phyloP scores from a whole-genome alignment of 2,797 vertebrate genomes.

The Lepus oiostolus region DNA sequence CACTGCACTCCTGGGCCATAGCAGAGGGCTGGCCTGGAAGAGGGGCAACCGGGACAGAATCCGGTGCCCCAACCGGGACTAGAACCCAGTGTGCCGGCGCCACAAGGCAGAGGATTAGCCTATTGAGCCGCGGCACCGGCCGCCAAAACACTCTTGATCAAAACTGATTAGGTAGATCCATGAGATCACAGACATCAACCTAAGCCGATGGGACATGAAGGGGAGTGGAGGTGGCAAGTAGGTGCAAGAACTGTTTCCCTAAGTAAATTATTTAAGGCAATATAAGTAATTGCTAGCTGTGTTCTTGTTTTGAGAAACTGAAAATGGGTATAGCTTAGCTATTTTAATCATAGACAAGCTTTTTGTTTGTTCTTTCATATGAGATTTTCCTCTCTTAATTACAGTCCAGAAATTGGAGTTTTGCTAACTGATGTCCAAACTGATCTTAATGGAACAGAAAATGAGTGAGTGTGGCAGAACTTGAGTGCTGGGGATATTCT shows the following conservation, averaged over 20 bases:
- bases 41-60: too few relatives aligned
- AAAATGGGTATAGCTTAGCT: slow-evolving; percentile 50
- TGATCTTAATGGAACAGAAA: slow-evolving; percentile 65
- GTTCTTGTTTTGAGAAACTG: slow-evolving; percentile 47
- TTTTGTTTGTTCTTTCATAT: slow-evolving; percentile 42
- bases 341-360: slow-evolving; percentile 37
- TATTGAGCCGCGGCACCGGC: too few relatives aligned
- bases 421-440: slow-evolving; percentile 21
- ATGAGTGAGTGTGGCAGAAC: slow-evolving; percentile 30
- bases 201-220: slow-evolving; percentile 2
- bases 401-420: slow-evolving; percentile 42
- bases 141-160: not conserved
- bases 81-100: too few relatives aligned
- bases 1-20: too few relatives aligned
- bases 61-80: too few relatives aligned
- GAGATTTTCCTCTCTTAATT: not conserved
- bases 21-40: too few relatives aligned
- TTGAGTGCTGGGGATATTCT: slow-evolving; percentile 45
- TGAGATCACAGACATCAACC: slow-evolving; percentile 1
- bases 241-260: not conserved
- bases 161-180: slow-evolving; percentile 35
- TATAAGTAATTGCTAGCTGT: slow-evolving; percentile 39
- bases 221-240: not conserved
- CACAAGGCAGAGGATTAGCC: too few relatives aligned
- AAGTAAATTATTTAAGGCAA: slow-evolving; percentile 8